Evolutionary conservation across 2,113 vertebrate species (phyloP), one percentile per base, ranked within the genome.

Genomic region (Orycteropus afer): DNA sequence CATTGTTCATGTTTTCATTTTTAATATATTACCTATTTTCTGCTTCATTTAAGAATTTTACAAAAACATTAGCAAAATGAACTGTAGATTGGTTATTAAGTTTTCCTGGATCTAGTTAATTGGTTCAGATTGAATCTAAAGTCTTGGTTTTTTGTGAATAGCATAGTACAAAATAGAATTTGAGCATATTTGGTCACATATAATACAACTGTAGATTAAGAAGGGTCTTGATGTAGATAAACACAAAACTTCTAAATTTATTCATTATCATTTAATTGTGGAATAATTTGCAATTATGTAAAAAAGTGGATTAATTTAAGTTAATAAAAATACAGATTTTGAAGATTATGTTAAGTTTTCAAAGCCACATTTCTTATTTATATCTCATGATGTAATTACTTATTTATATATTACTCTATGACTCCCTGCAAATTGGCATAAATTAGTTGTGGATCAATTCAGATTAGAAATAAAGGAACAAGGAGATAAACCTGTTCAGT

Each of bases 181-280:
- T 63, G 1, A 87, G 78, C 1, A 53, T 0, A n/a, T 53, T 9
- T 84, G 67, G 3, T 13, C 29, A 90, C 73, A 78, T 1, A 47
- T 69, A n/a, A 51, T 81, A 40, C 3, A 73, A 23, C 9, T 67
- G 23, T 27, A 88, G 5, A 76, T 83, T 91, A 25, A 20, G 12
- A 1, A 84, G 13, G 3, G 53, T 15, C 1, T 42, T 17, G 40
- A 25, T 22, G 8, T 87, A 74, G 11, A 37, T 95, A 77, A 86
- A 96, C 94, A n/a, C 23, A n/a, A 93, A 95, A 94, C 34, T 25
- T 6, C 14, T 29, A 14, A 3, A 25, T 63, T 84, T 78, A 17
- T 32, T 93, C 27, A 73, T 74, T 15, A 37, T 59, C n/a, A 89
- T 74, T 86, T 32, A 76, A 67, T 29, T 81, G 7, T 86, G 13